These are phyloP conservation scores for Phylloscopus trochilus DNA, from an alignment of 2,113 vertebrate species.

Conservation along the genomic window DNA sequence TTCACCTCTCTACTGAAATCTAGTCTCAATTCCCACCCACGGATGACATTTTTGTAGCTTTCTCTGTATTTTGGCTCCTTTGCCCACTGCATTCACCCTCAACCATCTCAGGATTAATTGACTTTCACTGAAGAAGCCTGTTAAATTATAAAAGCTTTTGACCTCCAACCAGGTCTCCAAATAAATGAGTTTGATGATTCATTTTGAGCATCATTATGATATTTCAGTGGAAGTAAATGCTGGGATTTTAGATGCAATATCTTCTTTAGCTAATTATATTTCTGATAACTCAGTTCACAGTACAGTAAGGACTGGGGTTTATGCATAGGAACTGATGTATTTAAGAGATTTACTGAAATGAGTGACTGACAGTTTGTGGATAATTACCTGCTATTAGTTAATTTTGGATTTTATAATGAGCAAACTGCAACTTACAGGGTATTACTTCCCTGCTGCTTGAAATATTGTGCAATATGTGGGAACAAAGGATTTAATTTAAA, in stretches of 20 bases:
- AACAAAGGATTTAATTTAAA: slow-evolving; percentile 28
- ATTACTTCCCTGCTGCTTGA: neutral
- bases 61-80: neutral
- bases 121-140: neutral
- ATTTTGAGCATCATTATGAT: neutral
- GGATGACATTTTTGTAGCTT: neutral
- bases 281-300: neutral
- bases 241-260: neutral
- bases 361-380: neutral
- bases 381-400: neutral
- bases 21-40: neutral
- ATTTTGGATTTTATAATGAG: neutral
- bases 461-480: neutral
- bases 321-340: neutral
- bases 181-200: neutral
- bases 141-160: neutral
- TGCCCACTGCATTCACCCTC: neutral
- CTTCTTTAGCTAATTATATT: neutral
- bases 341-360: neutral
- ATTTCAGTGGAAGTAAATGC: neutral
- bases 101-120: neutral
- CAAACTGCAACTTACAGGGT: neutral
- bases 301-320: neutral
- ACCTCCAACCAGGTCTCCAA: neutral
- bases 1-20: neutral